phyloP scores from a whole-genome alignment of 2,113 vertebrate species.

The Neodontobutis hainanensis region DNA sequence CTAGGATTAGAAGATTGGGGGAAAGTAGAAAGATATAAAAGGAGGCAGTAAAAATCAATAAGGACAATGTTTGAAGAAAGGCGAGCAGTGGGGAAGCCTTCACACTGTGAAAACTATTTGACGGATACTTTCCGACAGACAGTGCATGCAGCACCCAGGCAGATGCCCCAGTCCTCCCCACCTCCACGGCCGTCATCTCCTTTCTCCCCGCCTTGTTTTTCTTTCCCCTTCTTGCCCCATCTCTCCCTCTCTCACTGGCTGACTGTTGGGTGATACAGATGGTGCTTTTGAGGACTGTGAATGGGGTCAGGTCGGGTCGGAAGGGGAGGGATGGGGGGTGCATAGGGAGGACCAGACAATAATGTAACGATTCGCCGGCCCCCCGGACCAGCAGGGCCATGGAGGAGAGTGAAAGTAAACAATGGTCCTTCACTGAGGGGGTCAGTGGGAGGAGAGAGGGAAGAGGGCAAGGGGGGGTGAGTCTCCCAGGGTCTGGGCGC shows the following conservation, averaged over 20 bases:
- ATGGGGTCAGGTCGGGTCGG: slow-evolving; percentile 79
- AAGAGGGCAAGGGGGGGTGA: slow-evolving; percentile 45
- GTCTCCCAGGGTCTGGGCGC: slow-evolving; percentile 65
- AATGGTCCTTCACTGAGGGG: slow-evolving; percentile 70
- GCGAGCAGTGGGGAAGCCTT: slow-evolving; percentile 64
- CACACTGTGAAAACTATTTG: slow-evolving; percentile 70
- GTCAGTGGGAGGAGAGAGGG: slow-evolving; percentile 68
- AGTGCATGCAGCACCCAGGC: slow-evolving; percentile 57
- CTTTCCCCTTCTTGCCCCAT: slow-evolving; percentile 60
- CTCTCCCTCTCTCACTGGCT: slow-evolving; percentile 60
- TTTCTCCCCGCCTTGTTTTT: slow-evolving; percentile 64
- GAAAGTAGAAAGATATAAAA: slow-evolving; percentile 61
- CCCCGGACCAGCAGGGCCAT: slow-evolving; percentile 71
- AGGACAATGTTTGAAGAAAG: slow-evolving; percentile 65
- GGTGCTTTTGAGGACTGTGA: slow-evolving; percentile 81
- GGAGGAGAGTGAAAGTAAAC: slow-evolving; percentile 81
- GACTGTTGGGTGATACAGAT: slow-evolving; percentile 85
- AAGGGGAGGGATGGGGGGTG: slow-evolving; percentile 53
- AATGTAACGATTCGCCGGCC: slow-evolving; percentile 75
- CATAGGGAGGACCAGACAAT: slow-evolving; percentile 80
- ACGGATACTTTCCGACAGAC: slow-evolving; percentile 71
- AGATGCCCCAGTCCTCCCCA: slow-evolving; percentile 57
- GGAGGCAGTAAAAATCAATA: slow-evolving; percentile 64
- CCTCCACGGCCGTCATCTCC: slow-evolving; percentile 57
- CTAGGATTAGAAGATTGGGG: slow-evolving; percentile 58